Evolutionary conservation across 2,113 vertebrate genomes (phyloP), one percentile per base, ranked within the genome.

Genomic region (Entelurus aequoreus): DNA sequence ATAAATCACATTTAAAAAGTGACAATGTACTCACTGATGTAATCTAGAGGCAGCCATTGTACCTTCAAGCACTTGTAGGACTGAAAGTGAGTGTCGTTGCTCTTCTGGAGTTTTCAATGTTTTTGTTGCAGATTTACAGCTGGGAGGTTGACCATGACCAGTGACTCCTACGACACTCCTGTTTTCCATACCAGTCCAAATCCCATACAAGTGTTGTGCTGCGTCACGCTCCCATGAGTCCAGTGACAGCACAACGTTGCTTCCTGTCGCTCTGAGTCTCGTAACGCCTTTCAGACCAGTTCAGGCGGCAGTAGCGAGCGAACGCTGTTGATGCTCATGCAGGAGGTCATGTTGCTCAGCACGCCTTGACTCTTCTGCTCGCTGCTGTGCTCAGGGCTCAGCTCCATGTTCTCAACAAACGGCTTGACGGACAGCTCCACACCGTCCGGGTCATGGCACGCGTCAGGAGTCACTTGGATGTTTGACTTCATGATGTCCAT

Each of bases 291-390:
- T 55, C 54, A 55, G 54, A 55, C 14, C 14, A 55, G 2, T 40
- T 55, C 54, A 1, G 36, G 54, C 6, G 52, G 52, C 11, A 37
- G 52, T 15, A 16, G 36, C 14, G 54, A 55, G 36, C 4, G 36
- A n/a, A 55, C 6, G 54, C 54, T 54, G 53, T 28, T 37, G 21
- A 53, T 11, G 51, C 51, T 53, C 19, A 53, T 53, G 51, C 35
- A 53, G 19, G 21, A 35, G 53, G 35, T 14, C 6, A 37, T 8
- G 28, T 13, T 13, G 13, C 28, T 14, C 35, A 13, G 19, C 1
- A 21, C 21, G 2, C 51, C 51, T 53, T 51, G 49, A 51, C 49
- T 21, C n/a, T 19, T 28, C 6, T 36, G 28, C 13, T 54, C 52
- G 6, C 10, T 13, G 52, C 36, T 35, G 28, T 35, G 28, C 6